Base-by-base conservation (phyloP, 1,140 invertebrate genomes). In the Nilaparvata lugens region DNA sequence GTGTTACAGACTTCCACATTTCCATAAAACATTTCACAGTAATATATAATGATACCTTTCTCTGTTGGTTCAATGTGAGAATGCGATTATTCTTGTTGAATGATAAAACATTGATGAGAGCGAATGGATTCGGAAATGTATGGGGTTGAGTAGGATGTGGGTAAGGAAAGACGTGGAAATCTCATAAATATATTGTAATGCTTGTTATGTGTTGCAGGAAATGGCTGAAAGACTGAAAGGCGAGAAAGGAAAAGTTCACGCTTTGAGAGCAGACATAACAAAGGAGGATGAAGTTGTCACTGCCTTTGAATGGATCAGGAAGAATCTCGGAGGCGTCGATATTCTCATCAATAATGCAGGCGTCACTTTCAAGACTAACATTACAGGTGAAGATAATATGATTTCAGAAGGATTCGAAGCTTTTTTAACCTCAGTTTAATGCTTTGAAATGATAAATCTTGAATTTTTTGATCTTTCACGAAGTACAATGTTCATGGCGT, bases 271-370 rank as follows among this genome's bases (percentile, higher is more conserved):
- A 67, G 88, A 91, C 69, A 68, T 91, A 1, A 74, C 74, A 1
- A 80, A 82, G n/a, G 79, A 82, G 67, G 75, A 80, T 1, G 82
- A 88, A 0, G 81, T 91, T 42, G 67, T 80, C 11, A 71, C 73
- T 16, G 79, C 85, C 43, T 91, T 91, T 67, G 68, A 79, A 57
- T 81, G 78, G 77, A 77, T 83, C 13, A 76, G 81, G 45, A 69
- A 77, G 9, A 77, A 78, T 1, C 72, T 83, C 28, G 85, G 83
- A 4, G 80, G 81, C 14, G 74, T 88, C 1, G 81, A 89, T 67
- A 73, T 91, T 1, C 74, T 89, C 48, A 74, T 91, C 24, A 91
- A 91, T 68, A 89, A 87, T 69, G 88, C 88, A 2, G 88, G 65
- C 2, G 56, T 66, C 14, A 57, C 64, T 13, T 62, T 64, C 56